phyloP scores from a whole-genome alignment of 2,888 invertebrate genomes.

The Clepsis dumicolana region DNA sequence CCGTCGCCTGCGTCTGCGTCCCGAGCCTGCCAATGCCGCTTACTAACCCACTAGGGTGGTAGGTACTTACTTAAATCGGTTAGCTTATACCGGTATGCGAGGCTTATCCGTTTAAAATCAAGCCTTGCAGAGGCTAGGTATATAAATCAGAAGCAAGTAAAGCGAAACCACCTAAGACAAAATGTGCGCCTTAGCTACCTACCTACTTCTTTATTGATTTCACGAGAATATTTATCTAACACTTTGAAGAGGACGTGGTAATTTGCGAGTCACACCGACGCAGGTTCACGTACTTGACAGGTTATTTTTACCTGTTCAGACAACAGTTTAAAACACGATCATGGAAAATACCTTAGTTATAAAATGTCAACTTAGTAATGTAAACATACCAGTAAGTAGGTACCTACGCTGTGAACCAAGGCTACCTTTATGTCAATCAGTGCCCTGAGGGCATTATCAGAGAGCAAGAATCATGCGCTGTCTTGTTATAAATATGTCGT shows the following conservation, averaged over 20 bases:
- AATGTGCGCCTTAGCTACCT: not conserved
- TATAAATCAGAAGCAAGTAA: not conserved
- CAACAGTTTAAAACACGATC: slow-evolving; percentile 15
- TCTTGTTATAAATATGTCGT: not conserved
- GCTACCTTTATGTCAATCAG: slow-evolving; percentile 27
- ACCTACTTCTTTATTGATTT: slow-evolving; percentile 11
- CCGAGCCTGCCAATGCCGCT: slow-evolving; percentile 1
- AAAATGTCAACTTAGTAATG: slow-evolving; percentile 10
- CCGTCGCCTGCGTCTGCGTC: slow-evolving; percentile 9
- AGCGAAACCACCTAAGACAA: not conserved
- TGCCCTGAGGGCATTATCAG: slow-evolving; percentile 20
- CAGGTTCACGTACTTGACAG: not conserved
- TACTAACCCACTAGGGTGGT: slow-evolving; percentile 6
- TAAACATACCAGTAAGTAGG: slow-evolving; percentile 16
- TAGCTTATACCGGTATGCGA: not conserved
- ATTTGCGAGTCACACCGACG: slow-evolving; percentile 33
- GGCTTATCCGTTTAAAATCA: not conserved
- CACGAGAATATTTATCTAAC: slow-evolving; percentile 3
- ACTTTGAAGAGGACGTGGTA: slow-evolving; percentile 29
- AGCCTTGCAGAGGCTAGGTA: not conserved
- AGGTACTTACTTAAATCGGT: slow-evolving; percentile 3
- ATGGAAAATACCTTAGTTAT: slow-evolving; percentile 31
- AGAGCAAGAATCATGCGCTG: slow-evolving; percentile 26
- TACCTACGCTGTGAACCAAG: not conserved
- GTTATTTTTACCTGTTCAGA: slow-evolving; percentile 31